Evolutionary conservation across 1,140 invertebrate species (phyloP), one percentile per base, ranked within the genome.

Genomic region (Harlomillsia oculata): DNA sequence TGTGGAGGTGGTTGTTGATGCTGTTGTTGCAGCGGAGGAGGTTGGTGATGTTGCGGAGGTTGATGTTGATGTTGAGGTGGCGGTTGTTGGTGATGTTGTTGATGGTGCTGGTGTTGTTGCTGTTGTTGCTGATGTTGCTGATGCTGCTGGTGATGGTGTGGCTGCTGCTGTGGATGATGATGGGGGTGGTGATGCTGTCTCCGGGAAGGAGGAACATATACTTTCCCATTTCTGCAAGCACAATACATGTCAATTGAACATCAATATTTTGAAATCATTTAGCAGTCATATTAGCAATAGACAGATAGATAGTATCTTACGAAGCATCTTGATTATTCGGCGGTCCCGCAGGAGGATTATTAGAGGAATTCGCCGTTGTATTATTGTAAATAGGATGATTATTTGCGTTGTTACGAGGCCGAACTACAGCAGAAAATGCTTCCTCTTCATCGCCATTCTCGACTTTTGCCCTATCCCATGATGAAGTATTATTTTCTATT

Each of bases 391-490:
- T 45, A 21, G 61, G 56, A 21, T 53, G 44, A 32, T 30, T 57
- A 18, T 16, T 53, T 20, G 39, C 57, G 20, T 26, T 32, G 28
- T 29, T 29, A n/a, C 67, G 66, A 45, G 72, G 56, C 8, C 69
- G 53, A 8, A 76, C 75, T 34, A 75, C 72, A 57, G 72, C 74
- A 73, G 82, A 92, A 64, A 81, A 74, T 65, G 90, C 84, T 58
- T 77, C 76, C 70, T 93, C 90, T 67, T 93, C 87, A 66, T 93
- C 89, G 0, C 87, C 89, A 74, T 94, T 93, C 74, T 95, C 91
- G 46, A 92, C 67, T 49, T 89, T 87, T 49, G 85, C 75, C 57
- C 86, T 76, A n/a, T 80, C 79, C 68, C 83, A 84, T 65, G 89
- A 87, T 56, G 77, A 75, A 1, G 87, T 82, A 70, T 86, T 83